phyloP scores from a whole-genome alignment of 2,888 invertebrate species.

The Caenorhabditis angaria region DNA sequence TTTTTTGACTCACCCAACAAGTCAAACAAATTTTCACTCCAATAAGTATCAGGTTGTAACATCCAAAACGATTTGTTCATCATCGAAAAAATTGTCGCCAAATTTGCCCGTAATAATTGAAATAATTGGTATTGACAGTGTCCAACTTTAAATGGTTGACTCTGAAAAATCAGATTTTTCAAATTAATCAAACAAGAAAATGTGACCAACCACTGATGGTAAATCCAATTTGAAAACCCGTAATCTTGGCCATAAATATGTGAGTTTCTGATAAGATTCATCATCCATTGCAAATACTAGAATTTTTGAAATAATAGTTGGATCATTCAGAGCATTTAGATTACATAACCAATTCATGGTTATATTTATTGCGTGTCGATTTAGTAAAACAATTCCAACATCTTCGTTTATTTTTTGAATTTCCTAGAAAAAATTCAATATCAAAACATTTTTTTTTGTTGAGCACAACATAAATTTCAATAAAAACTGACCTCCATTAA shows the following conservation, averaged over 20 bases:
- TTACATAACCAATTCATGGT: conserved; percentile 69
- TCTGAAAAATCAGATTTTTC: conserved; percentile 33
- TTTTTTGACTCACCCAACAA: conserved; percentile 46
- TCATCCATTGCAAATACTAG: conserved; percentile 63
- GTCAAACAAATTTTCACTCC: conserved; percentile 65
- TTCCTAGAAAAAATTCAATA: conserved; percentile 13
- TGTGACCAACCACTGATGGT: conserved; percentile 50
- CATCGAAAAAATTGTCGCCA: conserved; percentile 56
- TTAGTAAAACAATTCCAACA: conserved; percentile 38
- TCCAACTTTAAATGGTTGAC: conserved; percentile 56
- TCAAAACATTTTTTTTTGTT: neutral
- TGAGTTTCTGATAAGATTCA: conserved; percentile 49
- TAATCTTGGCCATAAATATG: conserved; percentile 52
- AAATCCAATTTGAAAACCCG: conserved; percentile 55
- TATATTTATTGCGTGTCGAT: conserved; percentile 66
- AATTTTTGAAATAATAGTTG: conserved; percentile 41
- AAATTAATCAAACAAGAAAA: neutral
- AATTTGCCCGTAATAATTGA: conserved; percentile 63
- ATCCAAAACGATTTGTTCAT: conserved; percentile 59
- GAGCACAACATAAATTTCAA: neutral
- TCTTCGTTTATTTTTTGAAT: conserved; percentile 30
- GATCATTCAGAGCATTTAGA: conserved; percentile 46
- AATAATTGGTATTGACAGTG: conserved; percentile 68
- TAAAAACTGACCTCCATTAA: conserved; percentile 17
- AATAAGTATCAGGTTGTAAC: conserved; percentile 68